Evolutionary conservation across 37 sponge, comb jelly and placozoan genomes (phyloP).

Genomic region (Petrosia ficiformis): DNA sequence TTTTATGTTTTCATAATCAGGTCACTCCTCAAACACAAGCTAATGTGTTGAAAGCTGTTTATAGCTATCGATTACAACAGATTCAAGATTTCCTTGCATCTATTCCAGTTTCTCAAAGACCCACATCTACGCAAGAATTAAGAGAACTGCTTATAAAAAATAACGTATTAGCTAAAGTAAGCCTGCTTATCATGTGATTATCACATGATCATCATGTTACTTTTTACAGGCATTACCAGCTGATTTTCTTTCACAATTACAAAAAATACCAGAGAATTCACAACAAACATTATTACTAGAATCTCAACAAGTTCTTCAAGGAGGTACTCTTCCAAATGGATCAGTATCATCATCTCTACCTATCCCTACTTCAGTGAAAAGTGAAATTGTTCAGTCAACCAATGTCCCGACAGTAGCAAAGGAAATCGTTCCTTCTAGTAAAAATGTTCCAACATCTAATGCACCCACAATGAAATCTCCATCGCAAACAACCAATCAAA

Average conservation of each 20-base stretch:
- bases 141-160: conserved; percentile 34
- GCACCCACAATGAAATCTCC: neutral
- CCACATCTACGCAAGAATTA: conserved; percentile 31
- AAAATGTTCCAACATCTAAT: neutral
- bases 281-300: neutral
- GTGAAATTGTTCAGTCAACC: too few relatives aligned
- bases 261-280: neutral
- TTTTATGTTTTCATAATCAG: too few relatives aligned
- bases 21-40: conserved; percentile 6
- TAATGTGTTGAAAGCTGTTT: neutral
- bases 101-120: conserved; percentile 38
- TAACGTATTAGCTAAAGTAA: conserved; percentile 8
- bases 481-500: too few relatives aligned
- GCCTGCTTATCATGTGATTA: neutral
- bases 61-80: conserved; percentile 7
- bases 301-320: too few relatives aligned
- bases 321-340: neutral
- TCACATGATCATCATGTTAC: neutral
- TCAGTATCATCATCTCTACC: neutral
- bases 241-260: neutral
- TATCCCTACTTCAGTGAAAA: too few relatives aligned
- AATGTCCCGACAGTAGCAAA: neutral
- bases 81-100: conserved; percentile 31
- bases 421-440: neutral
- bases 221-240: neutral